Conservation (phyloP, 2,888 invertebrate genomes). For the Hemaris fuciformis region DNA sequence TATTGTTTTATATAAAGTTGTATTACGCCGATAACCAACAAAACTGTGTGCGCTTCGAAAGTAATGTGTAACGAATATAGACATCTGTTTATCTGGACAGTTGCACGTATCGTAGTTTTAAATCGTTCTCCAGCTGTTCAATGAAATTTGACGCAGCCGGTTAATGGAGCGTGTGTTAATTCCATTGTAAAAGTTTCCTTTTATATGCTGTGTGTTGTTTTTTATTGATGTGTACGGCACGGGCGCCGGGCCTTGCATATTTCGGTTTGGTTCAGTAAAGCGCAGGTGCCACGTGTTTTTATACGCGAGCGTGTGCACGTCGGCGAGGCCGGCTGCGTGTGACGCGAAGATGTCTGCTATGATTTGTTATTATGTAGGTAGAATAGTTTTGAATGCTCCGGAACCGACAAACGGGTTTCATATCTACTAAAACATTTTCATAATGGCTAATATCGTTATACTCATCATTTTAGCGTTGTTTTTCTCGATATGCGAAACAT, state of each 20-base stretch:
- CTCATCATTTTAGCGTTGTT: background rate
- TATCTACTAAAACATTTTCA: slow-evolving; percentile 2
- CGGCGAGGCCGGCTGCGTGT: slow-evolving; percentile 9
- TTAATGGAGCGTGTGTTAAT: slow-evolving; percentile 65
- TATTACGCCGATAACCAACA: slow-evolving; percentile 5
- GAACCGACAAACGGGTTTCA: slow-evolving; percentile 27
- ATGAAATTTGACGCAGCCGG: slow-evolving; percentile 69
- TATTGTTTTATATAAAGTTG: slow-evolving; percentile 14
- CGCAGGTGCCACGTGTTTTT: slow-evolving; percentile 40
- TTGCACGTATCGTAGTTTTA: slow-evolving; percentile 52
- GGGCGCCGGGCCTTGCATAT: slow-evolving; percentile 21
- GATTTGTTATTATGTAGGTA: slow-evolving; percentile 32
- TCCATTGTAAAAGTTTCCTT: slow-evolving; percentile 49
- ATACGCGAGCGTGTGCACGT: slow-evolving; percentile 12
- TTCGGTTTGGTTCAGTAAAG: slow-evolving; percentile 17
- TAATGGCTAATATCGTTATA: background rate
- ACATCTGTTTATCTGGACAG: slow-evolving; percentile 40
- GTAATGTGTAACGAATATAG: slow-evolving; percentile 19
- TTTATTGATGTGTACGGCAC: slow-evolving; percentile 39
- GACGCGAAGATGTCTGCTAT: slow-evolving; percentile 27
- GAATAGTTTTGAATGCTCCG: slow-evolving; percentile 30
- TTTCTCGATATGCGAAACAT: slow-evolving; percentile 17
- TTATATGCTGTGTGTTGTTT: slow-evolving; percentile 31
- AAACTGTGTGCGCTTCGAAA: slow-evolving; percentile 19
- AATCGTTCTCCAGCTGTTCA: slow-evolving; percentile 65